Percentiles rank a stretch among this genome's conserved stretches.
Evolutionary conservation across 2,797 vertebrate genomes (phyloP).

Genomic region (Luscinia megarhynchos): DNA sequence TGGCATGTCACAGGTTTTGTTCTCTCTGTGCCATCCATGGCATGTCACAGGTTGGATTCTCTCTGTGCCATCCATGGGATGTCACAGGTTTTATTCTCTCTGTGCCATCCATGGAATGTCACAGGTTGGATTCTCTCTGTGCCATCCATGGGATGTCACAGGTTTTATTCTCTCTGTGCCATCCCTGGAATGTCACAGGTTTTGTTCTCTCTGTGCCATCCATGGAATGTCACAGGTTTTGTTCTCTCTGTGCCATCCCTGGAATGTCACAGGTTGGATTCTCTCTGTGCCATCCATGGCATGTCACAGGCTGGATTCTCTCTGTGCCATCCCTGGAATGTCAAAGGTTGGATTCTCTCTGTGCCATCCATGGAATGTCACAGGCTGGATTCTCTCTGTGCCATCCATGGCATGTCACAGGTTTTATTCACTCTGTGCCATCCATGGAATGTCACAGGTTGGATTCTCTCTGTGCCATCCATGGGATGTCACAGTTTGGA

Average conservation of each 20-base stretch:
- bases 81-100: no score
- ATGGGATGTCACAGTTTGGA: fast-evolving
- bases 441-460: neutral
- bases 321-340: neutral
- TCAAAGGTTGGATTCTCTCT: no score
- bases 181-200: neutral
- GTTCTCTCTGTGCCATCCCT: neutral
- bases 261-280: neutral
- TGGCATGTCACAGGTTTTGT: no score
- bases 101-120: no score
- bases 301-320: fast-evolving
- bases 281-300: neutral
- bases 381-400: no score
- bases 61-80: neutral
- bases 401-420: no score
- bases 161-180: neutral
- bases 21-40: no score
- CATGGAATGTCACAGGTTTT: fast-evolving
- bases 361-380: neutral
- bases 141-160: neutral
- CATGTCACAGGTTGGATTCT: no score
- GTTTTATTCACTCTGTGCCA: neutral
- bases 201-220: neutral
- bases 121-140: no score
- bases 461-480: neutral